Conservation (phyloP, 1,140 invertebrate genomes). For the Cotesia chilonis region DNA sequence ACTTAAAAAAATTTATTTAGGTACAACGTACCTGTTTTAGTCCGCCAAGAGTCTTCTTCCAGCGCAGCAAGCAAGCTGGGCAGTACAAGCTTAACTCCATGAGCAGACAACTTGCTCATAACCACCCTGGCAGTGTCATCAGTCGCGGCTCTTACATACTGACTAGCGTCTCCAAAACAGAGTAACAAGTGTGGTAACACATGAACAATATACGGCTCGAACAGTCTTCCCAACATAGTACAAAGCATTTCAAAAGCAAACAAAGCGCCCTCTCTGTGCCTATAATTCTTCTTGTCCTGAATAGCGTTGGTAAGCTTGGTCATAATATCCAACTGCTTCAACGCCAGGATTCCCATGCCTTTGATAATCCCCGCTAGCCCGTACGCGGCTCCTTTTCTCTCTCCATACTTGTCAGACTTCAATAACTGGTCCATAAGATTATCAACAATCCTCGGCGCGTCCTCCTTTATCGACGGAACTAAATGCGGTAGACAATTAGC, state of each 20-base stretch:
- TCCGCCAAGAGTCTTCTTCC: constrained; percentile 98
- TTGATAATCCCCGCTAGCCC: constrained; percentile 91
- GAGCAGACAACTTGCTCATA: constrained; percentile 95
- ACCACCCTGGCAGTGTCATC: constrained; percentile 94
- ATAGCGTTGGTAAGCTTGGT: constrained; percentile 91
- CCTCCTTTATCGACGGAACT: constrained; percentile 89
- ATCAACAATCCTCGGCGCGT: constrained; percentile 87
- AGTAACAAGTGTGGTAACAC: constrained; percentile 93
- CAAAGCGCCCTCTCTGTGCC: constrained; percentile 91
- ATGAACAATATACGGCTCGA: constrained; percentile 98
- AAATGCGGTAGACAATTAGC: constrained; percentile 95
- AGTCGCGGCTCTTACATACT: constrained; percentile 90
- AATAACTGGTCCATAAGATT: constrained; percentile 88
- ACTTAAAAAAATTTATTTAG: too few species aligned
- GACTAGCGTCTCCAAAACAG: constrained; percentile 95
- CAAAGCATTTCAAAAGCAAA: constrained; percentile 99
- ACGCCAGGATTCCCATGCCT: constrained; percentile 92
- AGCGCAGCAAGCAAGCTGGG: constrained; percentile 90
- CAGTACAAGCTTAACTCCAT: constrained; percentile 96
- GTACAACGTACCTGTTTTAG: constrained; percentile 83
- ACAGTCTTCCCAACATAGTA: constrained; percentile 91
- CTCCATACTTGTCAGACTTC: constrained; percentile 96
- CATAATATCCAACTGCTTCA: constrained; percentile 97
- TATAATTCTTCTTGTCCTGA: constrained; percentile 96
- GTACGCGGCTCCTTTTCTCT: constrained; percentile 90